Base-by-base conservation (phyloP, 2,888 invertebrate genomes). In the Melinaea marsaeus region DNA sequence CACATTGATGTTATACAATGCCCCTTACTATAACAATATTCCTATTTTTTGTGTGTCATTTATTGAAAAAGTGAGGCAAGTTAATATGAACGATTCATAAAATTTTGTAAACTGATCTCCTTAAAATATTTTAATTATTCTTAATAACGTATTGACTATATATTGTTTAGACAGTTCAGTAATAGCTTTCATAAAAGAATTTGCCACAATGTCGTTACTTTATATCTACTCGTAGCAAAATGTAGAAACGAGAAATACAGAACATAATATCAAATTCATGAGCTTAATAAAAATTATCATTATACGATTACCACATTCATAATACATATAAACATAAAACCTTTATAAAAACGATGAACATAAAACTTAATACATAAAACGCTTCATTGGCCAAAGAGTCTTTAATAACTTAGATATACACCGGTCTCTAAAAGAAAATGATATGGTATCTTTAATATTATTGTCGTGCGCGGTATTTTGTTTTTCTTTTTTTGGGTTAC, bases 321-420 rank as follows among this genome's bases (percentile, higher is more conserved):
- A 48, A 48, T 51, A 51, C 32, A 1, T 34, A 45, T 55, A 55
- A 60, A 54, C 55, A 55, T 46, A 55, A 59, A 55, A 45, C 42
- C 22, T 11, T 48, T 62, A 13, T 61, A 45, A 45, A 34, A 59
- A 57, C 45, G 47, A 46, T 35, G 48, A 37, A 60, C 37, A 34
- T 60, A 59, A 62, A 63, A 70, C 66, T 64, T 60, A 55, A 61
- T 69, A 63, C 62, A 58, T 64, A 65, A 51, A 72, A 72, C 72
- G 75, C 71, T 73, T 69, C 69, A 75, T 76, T 71, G 74, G 75
- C 75, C 73, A 72, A 73, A 76, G 70, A 71, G 73, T 72, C 79
- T 78, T 72, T 71, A 74, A 74, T 72, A 73, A 74, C 72, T 73
- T 69, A 70, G 72, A 72, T 75, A 74, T 75, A 51, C 11, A 42